Base-by-base conservation (phyloP, 1,140 invertebrate genomes). In the Tetraneura akinire region DNA sequence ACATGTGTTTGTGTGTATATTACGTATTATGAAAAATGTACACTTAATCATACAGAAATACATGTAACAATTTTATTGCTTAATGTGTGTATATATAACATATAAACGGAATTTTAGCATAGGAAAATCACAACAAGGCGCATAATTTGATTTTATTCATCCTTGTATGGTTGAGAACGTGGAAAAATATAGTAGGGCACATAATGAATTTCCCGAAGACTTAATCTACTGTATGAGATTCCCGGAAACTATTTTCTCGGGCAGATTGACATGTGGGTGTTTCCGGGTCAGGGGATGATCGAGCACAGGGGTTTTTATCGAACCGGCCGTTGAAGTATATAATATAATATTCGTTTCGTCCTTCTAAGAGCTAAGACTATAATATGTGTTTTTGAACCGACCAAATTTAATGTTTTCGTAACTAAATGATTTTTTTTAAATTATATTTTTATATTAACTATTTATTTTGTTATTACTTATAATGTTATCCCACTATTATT, bases 291-390 rank as follows among this genome's bases (percentile, higher is more conserved):
- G 23, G 9, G 26, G 16, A 3, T 6, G 23, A 9, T 23, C 10
- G 14, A 49, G 29, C 68, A 29, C 18, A 51, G 26, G 47, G 68
- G 45, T n/a, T 71, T 49, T 51, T 51, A 71, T 71, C 47, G 68
- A 71, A 51, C 68, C 45, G 4, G 2, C 16, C 16, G 45, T 71
- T 51, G 3, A 32, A 71, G 23, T 70, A 29, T 70, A 37, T 37
- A 37, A 8, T 37, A 37, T 37, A 37, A 70, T 49, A 49, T 74
- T 45, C 47, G 14, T 53, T 73, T 4, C 47, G 1, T n/a, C 51
- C 3, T 76, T 57, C 37, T 45, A 23, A 21, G 13, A 57, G n/a
- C 71, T 57, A 76, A 18, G 32, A 37, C 32, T 37, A 37, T 37
- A 8, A n/a, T n/a, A n/a, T n/a, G n/a, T 49, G 5, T 6, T 37